Base-by-base conservation (phyloP, 2,113 vertebrate species). In the Poecilia latipinna region DNA sequence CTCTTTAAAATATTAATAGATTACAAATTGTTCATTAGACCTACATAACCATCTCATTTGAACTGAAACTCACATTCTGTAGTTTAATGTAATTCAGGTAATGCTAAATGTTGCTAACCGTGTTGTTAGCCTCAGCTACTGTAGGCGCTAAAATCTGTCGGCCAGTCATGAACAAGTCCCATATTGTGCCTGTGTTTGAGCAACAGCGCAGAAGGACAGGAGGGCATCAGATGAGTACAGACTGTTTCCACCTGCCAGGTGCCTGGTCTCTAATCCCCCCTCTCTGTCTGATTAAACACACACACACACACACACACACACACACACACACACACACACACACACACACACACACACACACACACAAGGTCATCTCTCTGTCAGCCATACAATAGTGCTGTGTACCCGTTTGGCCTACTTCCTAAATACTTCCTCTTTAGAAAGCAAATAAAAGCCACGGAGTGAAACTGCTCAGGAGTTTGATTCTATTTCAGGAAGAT, bases 261-360 rank as follows among this genome's bases (percentile, higher is more conserved):
- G 93, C 91, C 79, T 88, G 83, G 83, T 88, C 91, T 90, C 85
- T 93, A 92, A 93, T 92, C 91, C 90, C 79, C 84, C 80, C 90
- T 92, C 87, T 90, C 91, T 89, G 87, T 92, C 90, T 91, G 89
- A 92, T 93, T 93, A 92, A 85, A 93, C 90, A 92, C 77, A 91
- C 88, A 85, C 77, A 77, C 68, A 85, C 77, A 80, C 73, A 79
- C 78, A 82, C 82, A 75, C 68, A 82, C 82, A 64, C 73, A 76
- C 77, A 85, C 82, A 76, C 74, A 72, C 80, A 92, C 28, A 28
- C 28, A 67, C 79, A 72, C 77, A 82, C 77, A 82, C 80, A 80
- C 77, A 74, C 79, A 81, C 80, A 74, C 79, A 68, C 83, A 82
- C 82, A 75, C 68, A 82, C 82, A 64, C 73, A 78, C 77, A 85